A percentile compares a stretch with the other conserved stretches of the same genome.
Evolutionary conservation across 2,888 invertebrate genomes (phyloP).

Genomic region (Latrodectus elegans): DNA sequence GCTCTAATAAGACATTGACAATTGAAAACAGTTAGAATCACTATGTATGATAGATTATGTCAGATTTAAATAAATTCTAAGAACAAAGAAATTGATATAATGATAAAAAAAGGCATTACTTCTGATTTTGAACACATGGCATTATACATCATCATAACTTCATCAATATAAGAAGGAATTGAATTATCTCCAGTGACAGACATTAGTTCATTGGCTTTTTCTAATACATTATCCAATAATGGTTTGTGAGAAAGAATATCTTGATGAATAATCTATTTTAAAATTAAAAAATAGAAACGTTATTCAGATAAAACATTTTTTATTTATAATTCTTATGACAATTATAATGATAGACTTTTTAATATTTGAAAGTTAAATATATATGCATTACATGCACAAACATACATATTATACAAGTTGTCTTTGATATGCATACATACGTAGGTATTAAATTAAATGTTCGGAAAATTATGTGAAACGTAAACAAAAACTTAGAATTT

Average conservation of each 20-base stretch:
- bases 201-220: constrained; percentile 91
- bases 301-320: no score
- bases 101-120: constrained; percentile 70
- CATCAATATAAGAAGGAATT: constrained; percentile 88
- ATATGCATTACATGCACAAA: no score
- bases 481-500: not conserved
- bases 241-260: constrained; percentile 94
- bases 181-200: constrained; percentile 93
- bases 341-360: no score
- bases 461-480: no score
- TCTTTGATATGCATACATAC: no score
- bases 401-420: no score
- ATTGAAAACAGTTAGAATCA: not conserved
- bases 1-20: constrained; percentile 76
- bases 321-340: no score
- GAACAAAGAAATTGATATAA: not conserved
- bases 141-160: constrained; percentile 90
- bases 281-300: no score
- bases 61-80: no score
- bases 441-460: no score
- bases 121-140: constrained; percentile 91
- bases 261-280: constrained; percentile 82
- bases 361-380: no score
- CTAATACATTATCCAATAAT: constrained; percentile 91
- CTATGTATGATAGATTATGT: no score